phyloP scores from a whole-genome alignment of 2,113 vertebrate genomes.

The Mystacornis crossleyi region DNA sequence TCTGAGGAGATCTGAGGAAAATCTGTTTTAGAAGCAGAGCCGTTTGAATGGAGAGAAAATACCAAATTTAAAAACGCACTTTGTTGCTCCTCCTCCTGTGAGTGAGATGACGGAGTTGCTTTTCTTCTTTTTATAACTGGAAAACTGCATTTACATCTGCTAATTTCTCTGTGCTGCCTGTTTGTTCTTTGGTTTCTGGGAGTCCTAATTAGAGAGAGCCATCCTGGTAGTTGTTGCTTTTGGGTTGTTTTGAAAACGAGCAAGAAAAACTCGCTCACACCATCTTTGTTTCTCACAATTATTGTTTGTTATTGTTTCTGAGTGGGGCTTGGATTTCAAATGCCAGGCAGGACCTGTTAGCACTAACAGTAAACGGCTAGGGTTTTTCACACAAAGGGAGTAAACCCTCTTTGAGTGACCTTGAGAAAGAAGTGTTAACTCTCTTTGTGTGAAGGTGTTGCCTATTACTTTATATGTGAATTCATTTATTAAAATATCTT shows the following conservation, averaged over 20 bases:
- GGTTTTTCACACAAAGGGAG: conserved; percentile 47
- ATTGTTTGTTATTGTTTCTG: conserved; percentile 80
- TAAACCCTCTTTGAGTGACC: conserved; percentile 44
- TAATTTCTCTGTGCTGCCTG: conserved; percentile 10
- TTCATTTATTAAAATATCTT: neutral
- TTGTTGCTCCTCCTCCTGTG: conserved; percentile 2
- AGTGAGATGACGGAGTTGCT: conserved; percentile 12
- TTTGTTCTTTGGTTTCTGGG: conserved; percentile 42
- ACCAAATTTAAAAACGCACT: neutral
- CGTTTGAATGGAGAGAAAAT: conserved; percentile 19
- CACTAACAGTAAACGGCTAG: conserved; percentile 60
- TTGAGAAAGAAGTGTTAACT: conserved; percentile 46
- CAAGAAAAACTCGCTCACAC: conserved; percentile 70
- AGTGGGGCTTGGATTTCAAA: conserved; percentile 76
- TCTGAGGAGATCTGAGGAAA: conserved; percentile 8
- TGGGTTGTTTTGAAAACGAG: conserved; percentile 78
- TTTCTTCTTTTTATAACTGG: conserved; percentile 29
- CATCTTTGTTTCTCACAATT: conserved; percentile 70
- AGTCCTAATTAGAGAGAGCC: conserved; percentile 67
- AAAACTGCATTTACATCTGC: conserved; percentile 12
- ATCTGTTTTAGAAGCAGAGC: neutral
- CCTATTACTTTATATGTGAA: neutral
- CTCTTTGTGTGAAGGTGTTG: conserved; percentile 1
- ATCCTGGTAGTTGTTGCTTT: conserved; percentile 67
- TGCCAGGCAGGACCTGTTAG: conserved; percentile 61